Evolutionary conservation across 1,140 invertebrate genomes (phyloP).

Genomic region (Colletes latitarsis): DNA sequence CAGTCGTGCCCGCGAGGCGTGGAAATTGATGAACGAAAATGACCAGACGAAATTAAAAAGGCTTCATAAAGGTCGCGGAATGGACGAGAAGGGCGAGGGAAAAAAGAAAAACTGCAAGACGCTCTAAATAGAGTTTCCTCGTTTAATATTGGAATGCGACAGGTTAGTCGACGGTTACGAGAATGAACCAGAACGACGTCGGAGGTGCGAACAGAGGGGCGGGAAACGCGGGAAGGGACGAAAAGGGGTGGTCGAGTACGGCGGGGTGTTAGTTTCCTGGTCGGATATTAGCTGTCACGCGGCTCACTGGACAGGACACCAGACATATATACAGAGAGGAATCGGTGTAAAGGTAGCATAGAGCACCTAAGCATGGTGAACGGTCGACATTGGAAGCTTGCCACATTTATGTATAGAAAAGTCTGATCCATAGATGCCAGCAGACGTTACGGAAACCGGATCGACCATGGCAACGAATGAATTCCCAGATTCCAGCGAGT

Average conservation of each 20-base stretch:
- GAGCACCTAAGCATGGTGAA: conserved; percentile 60
- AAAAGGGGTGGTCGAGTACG: conserved; percentile 31
- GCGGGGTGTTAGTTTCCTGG: conserved; percentile 79
- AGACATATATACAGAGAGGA: conserved; percentile 57
- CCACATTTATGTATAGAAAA: conserved; percentile 70
- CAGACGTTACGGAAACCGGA: conserved; percentile 59
- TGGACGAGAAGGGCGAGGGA: neutral
- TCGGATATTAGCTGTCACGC: conserved; percentile 81
- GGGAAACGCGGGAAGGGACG: conserved; percentile 22
- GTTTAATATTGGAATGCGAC: conserved; percentile 62
- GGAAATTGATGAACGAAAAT: neutral
- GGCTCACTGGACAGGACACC: conserved; percentile 79
- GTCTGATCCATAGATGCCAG: conserved; percentile 54
- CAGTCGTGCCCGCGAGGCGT: no score
- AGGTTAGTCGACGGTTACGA: conserved; percentile 55
- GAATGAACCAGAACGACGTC: conserved; percentile 35
- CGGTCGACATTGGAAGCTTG: conserved; percentile 63
- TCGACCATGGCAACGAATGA: conserved; percentile 48
- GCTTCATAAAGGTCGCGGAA: neutral
- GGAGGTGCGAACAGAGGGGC: conserved; percentile 42
- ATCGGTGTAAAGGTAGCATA: conserved; percentile 63
- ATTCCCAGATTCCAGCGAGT: conserved; percentile 52
- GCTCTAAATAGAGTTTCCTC: conserved; percentile 57
- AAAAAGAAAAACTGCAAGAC: neutral
- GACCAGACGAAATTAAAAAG: neutral